Evolutionary conservation across 2,888 invertebrate genomes (phyloP).

Genomic region (Chouioia cunea): DNA sequence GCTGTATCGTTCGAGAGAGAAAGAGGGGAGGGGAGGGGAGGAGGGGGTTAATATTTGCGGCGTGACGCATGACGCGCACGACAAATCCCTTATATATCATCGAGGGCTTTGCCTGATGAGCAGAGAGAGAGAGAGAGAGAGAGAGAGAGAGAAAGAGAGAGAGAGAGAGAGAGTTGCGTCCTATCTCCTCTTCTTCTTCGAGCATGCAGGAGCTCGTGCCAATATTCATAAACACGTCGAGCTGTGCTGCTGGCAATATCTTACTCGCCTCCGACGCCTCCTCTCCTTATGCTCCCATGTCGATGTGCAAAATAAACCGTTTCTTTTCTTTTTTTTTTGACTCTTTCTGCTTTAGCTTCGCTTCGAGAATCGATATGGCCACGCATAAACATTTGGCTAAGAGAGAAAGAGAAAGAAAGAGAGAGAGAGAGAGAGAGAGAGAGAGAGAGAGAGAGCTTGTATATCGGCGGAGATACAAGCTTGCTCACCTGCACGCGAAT

Average conservation of each 20-base stretch:
- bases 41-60: slow-evolving; percentile 68
- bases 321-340: too few species aligned
- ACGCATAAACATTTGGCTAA: slow-evolving; percentile 47
- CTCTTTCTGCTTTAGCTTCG: slow-evolving; percentile 1
- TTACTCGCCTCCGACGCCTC: slow-evolving; percentile 53
- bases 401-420: neutral
- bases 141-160: too few species aligned
- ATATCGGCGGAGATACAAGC: neutral
- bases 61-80: slow-evolving; percentile 67
- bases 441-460: neutral
- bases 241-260: slow-evolving; percentile 52
- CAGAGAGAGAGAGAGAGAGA: slow-evolving; percentile 16
- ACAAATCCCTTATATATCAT: slow-evolving; percentile 69
- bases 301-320: slow-evolving; percentile 44
- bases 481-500: slow-evolving; percentile 4
- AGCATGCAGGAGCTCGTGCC: slow-evolving; percentile 43
- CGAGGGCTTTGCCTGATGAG: slow-evolving; percentile 55
- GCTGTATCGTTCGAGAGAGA: slow-evolving; percentile 53
- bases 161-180: slow-evolving; percentile 21
- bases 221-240: slow-evolving; percentile 61
- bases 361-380: slow-evolving; percentile 39
- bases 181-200: slow-evolving; percentile 25
- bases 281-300: slow-evolving; percentile 33
- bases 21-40: slow-evolving; percentile 49
- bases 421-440: neutral